A percentile compares a stretch with the other conserved stretches of the same genome.
These are phyloP conservation scores for Notolabrus celidotus DNA, from an alignment of 2,797 vertebrate species.

Conservation along the genomic window DNA sequence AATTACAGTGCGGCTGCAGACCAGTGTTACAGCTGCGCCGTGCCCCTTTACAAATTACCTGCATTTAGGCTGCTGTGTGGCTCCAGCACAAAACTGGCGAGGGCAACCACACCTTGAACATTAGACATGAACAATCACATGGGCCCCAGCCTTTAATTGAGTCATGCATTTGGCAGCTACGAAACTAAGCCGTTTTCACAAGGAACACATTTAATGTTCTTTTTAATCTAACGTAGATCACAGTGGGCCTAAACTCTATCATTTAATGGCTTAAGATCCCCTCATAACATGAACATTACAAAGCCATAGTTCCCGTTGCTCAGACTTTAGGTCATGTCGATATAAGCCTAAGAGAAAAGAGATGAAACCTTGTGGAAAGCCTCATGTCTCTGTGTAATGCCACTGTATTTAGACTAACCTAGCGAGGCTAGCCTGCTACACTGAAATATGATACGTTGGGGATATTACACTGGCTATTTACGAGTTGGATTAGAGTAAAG, in stretches of 20 bases:
- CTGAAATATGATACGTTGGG: constrained; percentile 81
- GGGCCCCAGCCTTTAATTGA: constrained; percentile 62
- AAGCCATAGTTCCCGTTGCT: constrained; percentile 15
- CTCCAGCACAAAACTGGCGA: constrained; percentile 46
- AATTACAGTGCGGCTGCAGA: constrained; percentile 39
- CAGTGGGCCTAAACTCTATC: neutral
- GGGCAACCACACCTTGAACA: constrained; percentile 82
- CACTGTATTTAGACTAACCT: constrained; percentile 73
- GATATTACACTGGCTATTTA: constrained; percentile 71
- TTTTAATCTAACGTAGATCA: constrained; percentile 9
- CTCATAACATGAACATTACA: constrained; percentile 1
- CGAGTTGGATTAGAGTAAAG: constrained; percentile 75
- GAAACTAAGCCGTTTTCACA: neutral
- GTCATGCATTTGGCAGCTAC: constrained; percentile 40
- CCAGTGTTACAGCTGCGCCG: constrained; percentile 42
- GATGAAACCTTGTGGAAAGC: constrained; percentile 24
- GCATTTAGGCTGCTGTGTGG: constrained; percentile 44
- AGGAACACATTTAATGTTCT: neutral
- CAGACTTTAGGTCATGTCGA: constrained; percentile 47
- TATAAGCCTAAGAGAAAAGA: constrained; percentile 40
- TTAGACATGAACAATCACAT: constrained; percentile 66
- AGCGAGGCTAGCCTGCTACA: constrained; percentile 77
- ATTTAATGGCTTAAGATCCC: constrained; percentile 26
- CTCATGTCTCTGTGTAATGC: constrained; percentile 68
- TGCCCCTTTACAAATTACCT: constrained; percentile 52